phyloP scores from a whole-genome alignment of 2,888 invertebrate genomes.

The Heliconius charithonia region DNA sequence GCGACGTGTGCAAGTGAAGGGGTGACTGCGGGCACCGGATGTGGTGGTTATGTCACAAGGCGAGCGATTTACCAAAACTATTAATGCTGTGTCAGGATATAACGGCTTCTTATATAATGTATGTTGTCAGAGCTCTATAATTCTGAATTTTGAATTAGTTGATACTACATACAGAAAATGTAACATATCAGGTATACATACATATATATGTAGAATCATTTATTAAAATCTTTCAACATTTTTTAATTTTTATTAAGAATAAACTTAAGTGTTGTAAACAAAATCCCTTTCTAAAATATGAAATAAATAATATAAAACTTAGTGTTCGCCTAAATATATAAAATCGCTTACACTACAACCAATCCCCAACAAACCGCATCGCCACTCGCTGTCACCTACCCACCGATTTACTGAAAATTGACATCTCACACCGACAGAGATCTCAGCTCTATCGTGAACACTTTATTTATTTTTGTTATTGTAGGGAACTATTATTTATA shows the following conservation, averaged over 20 bases:
- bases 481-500: too few relatives aligned
- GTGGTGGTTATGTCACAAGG: slow-evolving; percentile 33
- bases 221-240: neutral
- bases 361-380: slow-evolving; percentile 53
- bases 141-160: neutral
- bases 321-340: neutral
- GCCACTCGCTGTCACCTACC: slow-evolving; percentile 63
- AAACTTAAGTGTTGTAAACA: neutral
- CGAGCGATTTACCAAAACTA: slow-evolving; percentile 36
- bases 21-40: slow-evolving; percentile 53
- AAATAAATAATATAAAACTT: neutral
- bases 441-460: slow-evolving; percentile 56
- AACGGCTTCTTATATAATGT: neutral
- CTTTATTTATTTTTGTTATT: slow-evolving; percentile 56
- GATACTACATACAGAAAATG: neutral
- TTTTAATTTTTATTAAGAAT: neutral
- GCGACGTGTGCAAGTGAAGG: slow-evolving; percentile 57
- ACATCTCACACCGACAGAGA: slow-evolving; percentile 61
- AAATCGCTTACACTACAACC: slow-evolving; percentile 34
- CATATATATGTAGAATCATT: too few relatives aligned
- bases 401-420: slow-evolving; percentile 69
- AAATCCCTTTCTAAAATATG: too few relatives aligned
- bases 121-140: neutral
- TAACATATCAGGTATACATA: neutral
- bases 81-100: neutral